Conservation (phyloP, 2,797 vertebrate genomes). For the Galaxias olidus region DNA sequence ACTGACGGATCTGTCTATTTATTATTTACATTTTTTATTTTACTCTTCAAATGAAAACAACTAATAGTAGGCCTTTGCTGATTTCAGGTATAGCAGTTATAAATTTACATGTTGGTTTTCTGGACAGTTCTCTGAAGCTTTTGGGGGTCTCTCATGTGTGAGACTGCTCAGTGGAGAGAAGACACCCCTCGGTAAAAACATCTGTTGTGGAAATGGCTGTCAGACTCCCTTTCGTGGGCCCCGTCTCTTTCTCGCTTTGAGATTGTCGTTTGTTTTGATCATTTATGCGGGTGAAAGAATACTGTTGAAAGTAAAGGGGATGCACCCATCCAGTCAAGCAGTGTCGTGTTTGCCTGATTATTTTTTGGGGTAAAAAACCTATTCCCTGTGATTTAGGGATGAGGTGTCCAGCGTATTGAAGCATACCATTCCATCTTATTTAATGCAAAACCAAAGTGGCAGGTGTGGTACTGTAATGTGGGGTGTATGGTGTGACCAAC, state of each 20-base stretch:
- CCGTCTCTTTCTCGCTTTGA: constrained; percentile 58
- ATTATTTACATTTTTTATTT: constrained; percentile 2
- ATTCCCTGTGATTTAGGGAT: constrained; percentile 44
- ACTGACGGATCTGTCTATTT: neutral
- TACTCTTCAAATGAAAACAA: constrained; percentile 3
- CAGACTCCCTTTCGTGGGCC: constrained; percentile 78
- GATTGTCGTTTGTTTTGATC: constrained; percentile 80
- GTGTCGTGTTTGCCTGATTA: constrained; percentile 43
- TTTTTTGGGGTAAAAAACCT: constrained; percentile 10
- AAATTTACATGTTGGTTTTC: constrained; percentile 82
- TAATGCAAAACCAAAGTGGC: constrained; percentile 40
- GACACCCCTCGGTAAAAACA: constrained; percentile 84
- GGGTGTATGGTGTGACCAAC: constrained; percentile 17
- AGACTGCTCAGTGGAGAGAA: constrained; percentile 84
- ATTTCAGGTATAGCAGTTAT: constrained; percentile 70
- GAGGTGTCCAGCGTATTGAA: constrained; percentile 39
- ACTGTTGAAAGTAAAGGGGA: constrained; percentile 61
- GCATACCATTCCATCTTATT: constrained; percentile 40
- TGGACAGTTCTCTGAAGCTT: constrained; percentile 80
- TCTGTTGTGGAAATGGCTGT: constrained; percentile 83
- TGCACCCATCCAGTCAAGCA: constrained; percentile 59
- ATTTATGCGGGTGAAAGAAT: constrained; percentile 73
- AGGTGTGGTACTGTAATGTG: constrained; percentile 16
- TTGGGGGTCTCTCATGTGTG: constrained; percentile 85
- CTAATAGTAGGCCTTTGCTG: constrained; percentile 28